Evolutionary conservation across 2,888 invertebrate species (phyloP), one percentile per base, ranked within the genome.

Genomic region (Penaeus monodon): DNA sequence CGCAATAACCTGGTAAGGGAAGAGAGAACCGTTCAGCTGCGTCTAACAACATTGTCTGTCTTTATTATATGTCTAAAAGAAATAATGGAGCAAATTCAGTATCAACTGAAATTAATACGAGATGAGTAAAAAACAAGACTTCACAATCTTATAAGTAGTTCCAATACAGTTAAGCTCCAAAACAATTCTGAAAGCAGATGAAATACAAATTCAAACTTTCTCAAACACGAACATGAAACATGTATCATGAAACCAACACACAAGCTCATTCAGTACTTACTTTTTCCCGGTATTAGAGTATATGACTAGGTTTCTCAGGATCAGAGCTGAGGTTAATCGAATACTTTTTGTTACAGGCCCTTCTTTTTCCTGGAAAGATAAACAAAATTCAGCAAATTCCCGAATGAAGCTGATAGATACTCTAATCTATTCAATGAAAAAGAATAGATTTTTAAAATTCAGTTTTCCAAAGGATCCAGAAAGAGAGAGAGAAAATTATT

Each of bases 331-430:
- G 80, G 99, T 99, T 91, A 99, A 94, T 90, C 99, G 95, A 93
- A 99, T 98, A 93, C 99, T 99, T 94, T 99, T 99, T 83, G 99
- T 99, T 77, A 99, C 98, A 77, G 99, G 99, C 74, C 99, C 99
- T 94, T 99, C 99, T 92, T 98, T 97, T 92, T 98, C 98, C 93
- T 99, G 99, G 24, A 63, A 68, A 85, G 77, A 85, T 66, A 88
- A 80, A 78, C 63, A 65, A 84, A 22, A 29, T 38, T 79, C 17
- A 87, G 64, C 63, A 24, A 38, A 66, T 33, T 33, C 8, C 29
- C 12, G 82, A 24, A 57, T 8, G 29, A 65, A 73, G 17, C 44
- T 38, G 44, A 78, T 38, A 78, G 57, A 68, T 57, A 85, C 57
- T n/a, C 74, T 65, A 64, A 7, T 63, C 49, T 6, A 49, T 49